Conservation (phyloP, 2,888 invertebrate genomes). For the Diloba caeruleocephala region DNA sequence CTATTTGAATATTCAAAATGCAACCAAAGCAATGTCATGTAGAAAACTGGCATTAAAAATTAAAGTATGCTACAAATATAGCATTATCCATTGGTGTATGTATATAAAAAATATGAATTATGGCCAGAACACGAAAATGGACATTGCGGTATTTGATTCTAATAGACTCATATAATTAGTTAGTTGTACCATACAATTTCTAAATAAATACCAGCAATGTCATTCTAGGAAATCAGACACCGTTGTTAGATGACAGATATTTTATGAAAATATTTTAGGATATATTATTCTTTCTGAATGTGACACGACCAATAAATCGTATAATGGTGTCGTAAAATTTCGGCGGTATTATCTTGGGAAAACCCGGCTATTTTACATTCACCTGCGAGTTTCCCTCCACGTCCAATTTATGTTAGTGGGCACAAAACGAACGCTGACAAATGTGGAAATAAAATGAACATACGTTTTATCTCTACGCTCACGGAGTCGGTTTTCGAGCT, state of each 20-base stretch:
- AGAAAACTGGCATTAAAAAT: too few relatives aligned
- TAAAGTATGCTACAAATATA: too few relatives aligned
- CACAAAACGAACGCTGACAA: conserved; percentile 89
- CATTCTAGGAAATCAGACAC: conserved; percentile 26
- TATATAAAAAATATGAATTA: too few relatives aligned
- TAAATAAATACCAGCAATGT: too few relatives aligned
- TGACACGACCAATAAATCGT: conserved; percentile 87
- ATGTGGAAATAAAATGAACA: conserved; percentile 89
- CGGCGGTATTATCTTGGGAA: conserved; percentile 87
- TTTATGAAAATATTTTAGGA: conserved; percentile 75
- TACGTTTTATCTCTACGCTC: conserved; percentile 86
- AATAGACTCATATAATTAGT: too few relatives aligned
- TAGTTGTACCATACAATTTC: too few relatives aligned
- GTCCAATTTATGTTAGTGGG: conserved; percentile 89
- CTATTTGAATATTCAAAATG: too few relatives aligned
- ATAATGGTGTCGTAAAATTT: conserved; percentile 88
- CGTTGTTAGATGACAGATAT: conserved; percentile 48
- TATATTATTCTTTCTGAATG: conserved; percentile 81
- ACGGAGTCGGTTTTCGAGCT: conserved; percentile 79
- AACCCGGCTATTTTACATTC: conserved; percentile 88
- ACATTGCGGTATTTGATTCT: too few relatives aligned
- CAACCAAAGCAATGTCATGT: too few relatives aligned
- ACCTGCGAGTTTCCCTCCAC: conserved; percentile 88
- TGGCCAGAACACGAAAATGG: too few relatives aligned
- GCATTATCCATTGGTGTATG: too few relatives aligned